phyloP scores from a whole-genome alignment of 2,888 invertebrate genomes.

The Pogonocherus hispidulus region DNA sequence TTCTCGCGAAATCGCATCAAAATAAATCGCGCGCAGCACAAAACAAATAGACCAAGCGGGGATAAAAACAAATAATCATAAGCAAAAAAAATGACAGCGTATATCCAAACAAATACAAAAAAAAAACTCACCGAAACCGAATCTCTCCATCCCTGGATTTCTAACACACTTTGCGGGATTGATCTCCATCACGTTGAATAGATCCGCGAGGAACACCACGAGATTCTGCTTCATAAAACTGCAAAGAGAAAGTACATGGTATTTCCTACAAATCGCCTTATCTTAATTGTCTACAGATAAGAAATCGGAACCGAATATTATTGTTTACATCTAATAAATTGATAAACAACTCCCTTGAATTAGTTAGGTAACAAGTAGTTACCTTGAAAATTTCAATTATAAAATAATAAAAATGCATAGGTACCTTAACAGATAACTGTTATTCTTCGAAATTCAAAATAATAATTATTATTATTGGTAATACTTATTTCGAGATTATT shows the following conservation, averaged over 20 bases:
- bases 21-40: not conserved
- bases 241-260: conserved; percentile 61
- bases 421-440: too few species aligned
- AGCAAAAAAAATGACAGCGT: conserved; percentile 23
- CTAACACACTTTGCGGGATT: conserved; percentile 91
- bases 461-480: too few species aligned
- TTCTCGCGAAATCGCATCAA: not conserved
- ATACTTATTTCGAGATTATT: too few species aligned
- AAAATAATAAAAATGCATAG: too few species aligned
- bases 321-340: not conserved
- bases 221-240: conserved; percentile 94
- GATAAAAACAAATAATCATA: conserved; percentile 4
- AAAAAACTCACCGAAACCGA: conserved; percentile 64
- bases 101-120: conserved; percentile 22
- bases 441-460: too few species aligned
- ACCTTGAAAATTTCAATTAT: too few species aligned
- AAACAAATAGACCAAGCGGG: conserved; percentile 3
- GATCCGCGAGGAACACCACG: conserved; percentile 91
- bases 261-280: not conserved
- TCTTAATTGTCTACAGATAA: not conserved
- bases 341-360: too few species aligned
- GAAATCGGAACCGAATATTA: not conserved
- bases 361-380: too few species aligned
- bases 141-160: conserved; percentile 80
- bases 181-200: conserved; percentile 94